Evolutionary conservation across 2,888 invertebrate genomes (phyloP), one percentile per base, ranked within the genome.

Genomic region (Monopis laevigella): DNA sequence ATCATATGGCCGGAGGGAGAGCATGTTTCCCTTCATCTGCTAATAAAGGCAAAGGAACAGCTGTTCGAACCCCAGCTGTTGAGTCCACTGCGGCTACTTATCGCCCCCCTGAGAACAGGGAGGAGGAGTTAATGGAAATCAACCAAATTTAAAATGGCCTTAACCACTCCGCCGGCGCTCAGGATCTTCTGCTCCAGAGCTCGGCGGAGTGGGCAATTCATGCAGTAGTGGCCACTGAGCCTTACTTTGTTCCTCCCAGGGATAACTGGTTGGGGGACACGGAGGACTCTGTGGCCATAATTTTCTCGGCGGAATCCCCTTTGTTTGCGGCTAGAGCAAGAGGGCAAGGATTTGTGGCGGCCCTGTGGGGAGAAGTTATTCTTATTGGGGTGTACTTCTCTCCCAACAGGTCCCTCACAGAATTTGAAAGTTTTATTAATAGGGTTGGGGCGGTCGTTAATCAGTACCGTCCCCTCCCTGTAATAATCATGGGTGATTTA

Each of bases 341-440:
- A 13, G 39, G 21, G 11, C 14, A 30, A 26, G 42, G 39, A n/a
- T 42, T 24, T 12, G 42, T 36, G 10, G 42, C 36, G 12, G 32
- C 36, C 5, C 16, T 28, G 18, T 42, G 16, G 28, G 41, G 41
- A 3, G 42, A 30, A 1, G 14, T 44, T 1, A 26, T 39, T 1
- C 5, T 50, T 1, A 12, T 51, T 0, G 50, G 48, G 1, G 45
- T 41, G 1, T 53, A 52, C 19, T 51, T 50, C 42, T 49, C 50
- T 1, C 52, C 51, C 0, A 52, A 49, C 13, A 36, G 46, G 6
- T 26, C 21, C 3, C 39, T 51, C 3, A 35, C 44, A 1, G 48
- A 54, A 2, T 52, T 50, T 6, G 51, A 51, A 30, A n/a, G 2
- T 2, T 45, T 46, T 6, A 43, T 51, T 0, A 32, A 8, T 1